Conservation (phyloP, 1,140 invertebrate species). For the Saccostrea echinata region DNA sequence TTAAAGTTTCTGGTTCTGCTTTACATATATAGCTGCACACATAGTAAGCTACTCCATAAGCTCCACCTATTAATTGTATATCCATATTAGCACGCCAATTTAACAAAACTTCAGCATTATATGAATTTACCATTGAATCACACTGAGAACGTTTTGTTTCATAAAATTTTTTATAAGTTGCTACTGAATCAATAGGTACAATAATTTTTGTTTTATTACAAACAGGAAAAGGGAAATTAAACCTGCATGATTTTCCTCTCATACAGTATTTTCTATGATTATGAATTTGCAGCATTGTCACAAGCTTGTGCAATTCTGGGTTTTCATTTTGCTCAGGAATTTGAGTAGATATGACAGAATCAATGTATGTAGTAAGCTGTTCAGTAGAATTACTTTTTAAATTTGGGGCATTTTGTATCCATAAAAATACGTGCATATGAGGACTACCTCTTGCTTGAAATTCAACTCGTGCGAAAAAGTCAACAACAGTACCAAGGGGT, state of each 20-base stretch:
- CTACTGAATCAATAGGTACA: conserved; percentile 38
- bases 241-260: conserved; percentile 32
- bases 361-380: conserved; percentile 40
- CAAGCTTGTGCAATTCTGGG: conserved; percentile 33
- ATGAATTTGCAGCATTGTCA: conserved; percentile 52
- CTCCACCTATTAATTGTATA: conserved; percentile 57
- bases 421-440: conserved; percentile 78
- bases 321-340: conserved; percentile 16
- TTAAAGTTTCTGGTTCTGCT: conserved; percentile 60
- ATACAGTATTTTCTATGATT: conserved; percentile 44
- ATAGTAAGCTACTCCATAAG: conserved; percentile 63
- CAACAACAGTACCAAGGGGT: conserved; percentile 59
- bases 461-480: conserved; percentile 75
- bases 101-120: conserved; percentile 54
- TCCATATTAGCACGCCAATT: conserved; percentile 65
- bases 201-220: conserved; percentile 38
- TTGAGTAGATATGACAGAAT: conserved; percentile 18
- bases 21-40: conserved; percentile 64
- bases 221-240: conserved; percentile 54
- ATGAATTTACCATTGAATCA: conserved; percentile 57
- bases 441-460: conserved; percentile 80
- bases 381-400: not conserved
- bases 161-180: conserved; percentile 58
- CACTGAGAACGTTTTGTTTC: conserved; percentile 36
- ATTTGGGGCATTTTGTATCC: conserved; percentile 74